Evolutionary conservation across 2,797 vertebrate species (phyloP), one percentile per base, ranked within the genome.

Genomic region (Melanotaenia boesemani): DNA sequence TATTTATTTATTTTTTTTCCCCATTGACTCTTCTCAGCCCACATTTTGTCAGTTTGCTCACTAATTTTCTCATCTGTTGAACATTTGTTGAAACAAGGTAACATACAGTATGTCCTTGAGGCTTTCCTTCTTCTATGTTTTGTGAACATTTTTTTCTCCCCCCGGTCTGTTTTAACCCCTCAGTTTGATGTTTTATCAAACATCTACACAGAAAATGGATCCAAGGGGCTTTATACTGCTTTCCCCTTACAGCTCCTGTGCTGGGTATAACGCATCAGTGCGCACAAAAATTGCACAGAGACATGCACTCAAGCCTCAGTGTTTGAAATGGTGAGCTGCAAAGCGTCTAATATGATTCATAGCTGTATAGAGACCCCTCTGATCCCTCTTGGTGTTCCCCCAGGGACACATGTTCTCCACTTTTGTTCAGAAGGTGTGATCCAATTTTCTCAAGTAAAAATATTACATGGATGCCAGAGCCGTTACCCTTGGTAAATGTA

Each of bases 321-420:
- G 69, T 72, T 63, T 64, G 13, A 77, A 80, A 71, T 62, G 71
- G 79, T 24, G 60, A 57, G 55, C 58, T 8, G 66, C 76, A 74
- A 67, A 76, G 77, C 39, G 4, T 63, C 46, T 69, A 74, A 81
- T 74, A 74, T 82, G 77, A 85, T 73, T 87, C 77, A 77, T 59
- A 56, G 69, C 61, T 24, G 34, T 68, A 46, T 22, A 64, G 72
- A 67, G 75, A 81, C 77, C 63, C 46, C 16, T 80, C 55, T 76
- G 58, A 81, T 71, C 63, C 30, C 62, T 37, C 56, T 26, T 37
- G 59, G 59, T 78, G 50, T 18, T 61, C 76, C 60, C 55, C 44
- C 8, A 56, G 75, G 18, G 7, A 83, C 74, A 73, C 28, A 2
- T 65, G 63, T 30, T 68, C 57, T 66, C 72, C 1, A 8, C 61